phyloP scores from a whole-genome alignment of 2,113 vertebrate species.

The Sylvia atricapilla region DNA sequence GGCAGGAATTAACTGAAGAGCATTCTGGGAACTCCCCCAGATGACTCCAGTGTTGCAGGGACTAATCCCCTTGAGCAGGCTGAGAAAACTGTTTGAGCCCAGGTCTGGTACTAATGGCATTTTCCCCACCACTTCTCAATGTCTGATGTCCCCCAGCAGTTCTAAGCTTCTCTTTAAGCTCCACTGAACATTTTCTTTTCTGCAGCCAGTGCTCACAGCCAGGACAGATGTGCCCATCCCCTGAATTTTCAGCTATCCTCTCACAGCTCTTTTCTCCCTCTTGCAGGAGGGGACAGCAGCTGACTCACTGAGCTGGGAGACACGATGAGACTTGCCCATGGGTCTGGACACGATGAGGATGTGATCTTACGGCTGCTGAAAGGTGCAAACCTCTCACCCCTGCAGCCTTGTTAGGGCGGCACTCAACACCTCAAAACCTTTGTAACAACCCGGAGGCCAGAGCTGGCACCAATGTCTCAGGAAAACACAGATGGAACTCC shows the following conservation, averaged over 20 bases:
- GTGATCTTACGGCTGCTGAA: not conserved
- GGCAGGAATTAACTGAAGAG: not conserved
- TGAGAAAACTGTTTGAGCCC: not conserved
- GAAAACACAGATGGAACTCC: not conserved
- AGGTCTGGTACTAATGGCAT: not conserved
- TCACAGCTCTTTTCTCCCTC: not conserved
- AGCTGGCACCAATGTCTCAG: not conserved
- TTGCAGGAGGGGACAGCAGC: not conserved
- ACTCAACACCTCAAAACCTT: not conserved
- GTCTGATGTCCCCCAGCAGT: not conserved
- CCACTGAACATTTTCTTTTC: not conserved
- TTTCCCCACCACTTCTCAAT: not conserved
- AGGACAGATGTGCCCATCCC: not conserved
- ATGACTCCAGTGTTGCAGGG: not conserved
- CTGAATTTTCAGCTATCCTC: not conserved
- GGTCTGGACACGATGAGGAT: not conserved
- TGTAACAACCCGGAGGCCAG: not conserved
- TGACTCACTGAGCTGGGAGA: not conserved
- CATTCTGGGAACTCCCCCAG: not conserved
- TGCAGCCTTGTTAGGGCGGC: fast-evolving
- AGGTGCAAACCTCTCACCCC: not conserved
- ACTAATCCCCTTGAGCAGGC: not conserved
- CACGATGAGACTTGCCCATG: fast-evolving
- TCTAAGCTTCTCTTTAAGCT: not conserved
- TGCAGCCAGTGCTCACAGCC: not conserved